Base-by-base conservation (phyloP, 2,888 invertebrate genomes). In the Geotrupes spiniger region DNA sequence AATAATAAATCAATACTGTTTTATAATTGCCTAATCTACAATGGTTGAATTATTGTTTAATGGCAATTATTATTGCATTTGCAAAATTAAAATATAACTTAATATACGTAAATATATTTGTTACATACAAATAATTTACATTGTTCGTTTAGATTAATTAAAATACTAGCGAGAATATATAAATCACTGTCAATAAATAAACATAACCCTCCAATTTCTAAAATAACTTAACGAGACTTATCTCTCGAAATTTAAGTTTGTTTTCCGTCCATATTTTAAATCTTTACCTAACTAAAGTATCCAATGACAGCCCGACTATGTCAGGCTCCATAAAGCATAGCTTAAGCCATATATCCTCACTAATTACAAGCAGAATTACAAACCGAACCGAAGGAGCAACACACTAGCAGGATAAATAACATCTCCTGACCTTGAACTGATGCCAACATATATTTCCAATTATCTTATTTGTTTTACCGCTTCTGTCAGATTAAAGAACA, bases 361-460 rank as follows among this genome's bases (percentile, higher is more conserved):
- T 66, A 67, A 67, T 67, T 67, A 66, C 64, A 59, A 39, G 61
- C 59, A 64, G 64, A 64, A 62, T 57, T 60, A 62, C 61, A 60
- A 59, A 56, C 54, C 49, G 43, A 47, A 47, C 44, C 42, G 46
- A 48, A 47, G 44, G 51, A 51, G 46, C 44, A 52, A 48, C 49
- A 52, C 48, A 33, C 45, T 42, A 46, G 25, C 45, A 41, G 59
- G 60, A 64, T 63, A 62, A 65, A 65, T 63, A 65, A 62, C 64
- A 63, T 61, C 63, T 62, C 63, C 59, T 66, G 70, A 71, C 71
- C 71, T 71, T 71, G 71, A 71, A 65, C 61, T 62, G 58, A 58
- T 71, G 71, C 71, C 71, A 71, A 63, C 69, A 67, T 68, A 69
- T 69, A 71, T 70, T 70, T 69, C 66, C 71, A 70, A 70, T 71